phyloP scores from a whole-genome alignment of 2,113 vertebrate genomes.

The Phalacrocorax brasilianus region DNA sequence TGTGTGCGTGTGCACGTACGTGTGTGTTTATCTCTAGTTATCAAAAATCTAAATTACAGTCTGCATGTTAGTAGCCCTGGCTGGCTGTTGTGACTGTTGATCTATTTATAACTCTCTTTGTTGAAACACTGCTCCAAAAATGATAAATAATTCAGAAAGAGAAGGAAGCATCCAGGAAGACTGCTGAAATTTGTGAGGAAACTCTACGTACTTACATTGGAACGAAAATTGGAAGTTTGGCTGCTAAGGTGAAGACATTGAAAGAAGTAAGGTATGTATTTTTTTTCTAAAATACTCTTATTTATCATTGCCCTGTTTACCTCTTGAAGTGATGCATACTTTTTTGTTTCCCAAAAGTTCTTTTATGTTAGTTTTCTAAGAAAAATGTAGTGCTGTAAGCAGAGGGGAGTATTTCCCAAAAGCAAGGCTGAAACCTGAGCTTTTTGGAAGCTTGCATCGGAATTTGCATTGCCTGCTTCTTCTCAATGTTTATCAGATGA shows the following conservation, averaged over 20 bases:
- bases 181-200: constrained; percentile 54
- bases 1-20: accelerated
- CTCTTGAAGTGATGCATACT: neutral
- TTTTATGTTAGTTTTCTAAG: neutral
- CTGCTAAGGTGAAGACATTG: constrained; percentile 63
- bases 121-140: neutral
- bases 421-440: neutral
- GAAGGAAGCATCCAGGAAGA: constrained; percentile 61
- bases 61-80: neutral
- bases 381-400: neutral
- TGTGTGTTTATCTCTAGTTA: neutral
- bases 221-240: constrained; percentile 61
- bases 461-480: neutral
- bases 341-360: neutral
- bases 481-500: neutral
- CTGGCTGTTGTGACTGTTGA: neutral
- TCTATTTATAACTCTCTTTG: neutral
- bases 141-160: constrained; percentile 63
- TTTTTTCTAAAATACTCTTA: neutral
- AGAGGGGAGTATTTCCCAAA: neutral
- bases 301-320: neutral
- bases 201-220: constrained; percentile 40
- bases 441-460: neutral
- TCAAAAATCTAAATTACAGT: neutral
- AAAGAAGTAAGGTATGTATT: constrained; percentile 65